Evolutionary conservation across 2,888 invertebrate species (phyloP).

Genomic region (Augiades crinisus): DNA sequence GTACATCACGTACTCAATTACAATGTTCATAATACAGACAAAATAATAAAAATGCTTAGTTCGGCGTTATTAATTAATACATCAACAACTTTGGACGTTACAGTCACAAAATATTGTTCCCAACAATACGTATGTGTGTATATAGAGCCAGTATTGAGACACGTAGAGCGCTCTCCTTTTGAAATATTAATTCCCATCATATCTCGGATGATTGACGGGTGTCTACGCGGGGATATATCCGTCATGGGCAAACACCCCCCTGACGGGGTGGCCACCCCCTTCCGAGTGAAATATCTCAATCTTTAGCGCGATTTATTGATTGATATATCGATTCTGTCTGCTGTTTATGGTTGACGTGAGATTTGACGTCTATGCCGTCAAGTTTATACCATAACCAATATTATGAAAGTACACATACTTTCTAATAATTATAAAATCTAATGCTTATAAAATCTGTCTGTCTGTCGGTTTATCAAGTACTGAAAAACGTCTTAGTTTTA

Average conservation of each 20-base stretch:
- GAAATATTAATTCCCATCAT: slow-evolving; percentile 79
- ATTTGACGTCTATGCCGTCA: slow-evolving; percentile 32
- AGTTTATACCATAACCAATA: no score
- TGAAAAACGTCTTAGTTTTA: no score
- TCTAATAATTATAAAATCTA: no score
- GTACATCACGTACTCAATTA: no score
- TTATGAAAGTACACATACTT: no score
- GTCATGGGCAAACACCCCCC: slow-evolving; percentile 58
- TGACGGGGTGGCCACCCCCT: slow-evolving; percentile 30
- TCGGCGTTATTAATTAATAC: no score
- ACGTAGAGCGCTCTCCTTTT: slow-evolving; percentile 44
- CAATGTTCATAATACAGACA: no score
- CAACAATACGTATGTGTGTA: not conserved
- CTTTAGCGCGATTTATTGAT: slow-evolving; percentile 77
- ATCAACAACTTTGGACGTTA: no score
- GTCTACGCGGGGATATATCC: slow-evolving; percentile 76
- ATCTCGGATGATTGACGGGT: slow-evolving; percentile 74
- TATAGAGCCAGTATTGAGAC: slow-evolving; percentile 32
- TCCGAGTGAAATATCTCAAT: slow-evolving; percentile 74
- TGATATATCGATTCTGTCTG: slow-evolving; percentile 68
- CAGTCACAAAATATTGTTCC: no score
- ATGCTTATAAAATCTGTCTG: no score
- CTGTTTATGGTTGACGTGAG: slow-evolving; percentile 36
- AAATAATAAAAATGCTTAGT: no score
- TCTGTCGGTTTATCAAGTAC: no score